A percentile compares a stretch with the other conserved stretches of the same genome.
phyloP scores from a whole-genome alignment of 2,888 invertebrate species.

The Argyra leucocephala region DNA sequence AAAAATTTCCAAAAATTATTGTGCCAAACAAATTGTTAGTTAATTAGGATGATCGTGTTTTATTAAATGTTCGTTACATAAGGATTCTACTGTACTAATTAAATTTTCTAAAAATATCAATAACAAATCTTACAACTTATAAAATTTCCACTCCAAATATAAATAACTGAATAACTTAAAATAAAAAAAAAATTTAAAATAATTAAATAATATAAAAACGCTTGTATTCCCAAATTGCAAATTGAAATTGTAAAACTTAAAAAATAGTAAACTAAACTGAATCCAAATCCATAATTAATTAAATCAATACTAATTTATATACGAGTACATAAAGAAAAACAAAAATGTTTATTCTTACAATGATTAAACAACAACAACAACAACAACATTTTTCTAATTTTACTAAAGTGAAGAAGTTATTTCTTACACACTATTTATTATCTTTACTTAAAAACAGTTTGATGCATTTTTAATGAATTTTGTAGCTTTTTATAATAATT shows the following conservation, averaged over 20 bases:
- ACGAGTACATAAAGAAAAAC: background rate
- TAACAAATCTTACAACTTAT: too few species aligned
- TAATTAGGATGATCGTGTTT: too few species aligned
- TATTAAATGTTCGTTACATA: too few species aligned
- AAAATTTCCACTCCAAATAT: background rate
- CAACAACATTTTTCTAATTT: too few species aligned
- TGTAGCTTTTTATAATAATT: background rate
- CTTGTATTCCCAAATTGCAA: background rate
- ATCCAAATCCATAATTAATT: background rate
- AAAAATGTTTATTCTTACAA: background rate
- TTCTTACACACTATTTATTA: background rate
- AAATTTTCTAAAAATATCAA: too few species aligned
- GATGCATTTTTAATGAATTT: background rate
- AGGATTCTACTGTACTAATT: too few species aligned
- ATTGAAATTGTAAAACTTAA: background rate
- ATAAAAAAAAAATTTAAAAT: background rate
- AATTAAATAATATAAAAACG: background rate
- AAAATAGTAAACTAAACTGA: background rate
- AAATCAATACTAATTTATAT: background rate
- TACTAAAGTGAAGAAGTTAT: background rate
- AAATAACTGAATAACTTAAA: background rate
- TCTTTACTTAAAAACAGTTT: background rate
- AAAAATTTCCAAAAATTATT: too few species aligned
- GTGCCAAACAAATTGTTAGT: too few species aligned
- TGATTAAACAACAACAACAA: background rate